phyloP scores from a whole-genome alignment of 2,113 vertebrate species.

The Alosa alosa region DNA sequence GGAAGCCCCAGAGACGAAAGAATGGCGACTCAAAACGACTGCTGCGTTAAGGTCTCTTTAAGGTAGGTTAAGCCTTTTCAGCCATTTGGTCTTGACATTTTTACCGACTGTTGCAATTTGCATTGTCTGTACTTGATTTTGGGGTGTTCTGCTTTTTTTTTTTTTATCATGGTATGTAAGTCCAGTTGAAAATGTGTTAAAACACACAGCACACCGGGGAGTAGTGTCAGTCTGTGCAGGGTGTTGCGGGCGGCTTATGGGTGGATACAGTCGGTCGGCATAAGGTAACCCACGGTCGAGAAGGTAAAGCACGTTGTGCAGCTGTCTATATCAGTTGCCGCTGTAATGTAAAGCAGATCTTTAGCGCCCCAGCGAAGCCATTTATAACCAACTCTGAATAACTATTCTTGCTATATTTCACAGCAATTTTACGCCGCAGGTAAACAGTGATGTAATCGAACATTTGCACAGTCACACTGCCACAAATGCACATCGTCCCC shows the following conservation, averaged over 20 bases:
- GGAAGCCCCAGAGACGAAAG: conserved; percentile 35
- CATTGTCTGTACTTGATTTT: conserved; percentile 39
- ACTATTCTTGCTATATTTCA: background rate
- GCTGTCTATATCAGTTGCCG: background rate
- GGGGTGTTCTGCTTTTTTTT: conserved; percentile 35
- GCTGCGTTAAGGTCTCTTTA: conserved; percentile 75
- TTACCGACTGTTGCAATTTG: conserved; percentile 49
- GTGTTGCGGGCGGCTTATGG: conserved; percentile 29
- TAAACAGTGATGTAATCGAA: background rate
- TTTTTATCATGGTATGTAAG: background rate
- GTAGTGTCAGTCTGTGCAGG: background rate
- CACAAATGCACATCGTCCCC: background rate
- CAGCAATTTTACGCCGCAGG: background rate
- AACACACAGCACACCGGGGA: background rate
- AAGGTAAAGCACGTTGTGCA: conserved; percentile 1
- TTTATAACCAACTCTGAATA: background rate
- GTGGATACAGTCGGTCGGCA: background rate
- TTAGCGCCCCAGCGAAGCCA: background rate
- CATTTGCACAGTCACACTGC: background rate
- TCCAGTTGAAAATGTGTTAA: background rate
- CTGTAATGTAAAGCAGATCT: background rate
- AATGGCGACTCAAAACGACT: conserved; percentile 74
- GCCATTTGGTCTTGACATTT: conserved; percentile 24
- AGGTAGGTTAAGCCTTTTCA: conserved; percentile 64
- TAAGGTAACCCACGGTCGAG: background rate